Conservation (phyloP, 2,888 invertebrate species). For the Athrips mouffetella region DNA sequence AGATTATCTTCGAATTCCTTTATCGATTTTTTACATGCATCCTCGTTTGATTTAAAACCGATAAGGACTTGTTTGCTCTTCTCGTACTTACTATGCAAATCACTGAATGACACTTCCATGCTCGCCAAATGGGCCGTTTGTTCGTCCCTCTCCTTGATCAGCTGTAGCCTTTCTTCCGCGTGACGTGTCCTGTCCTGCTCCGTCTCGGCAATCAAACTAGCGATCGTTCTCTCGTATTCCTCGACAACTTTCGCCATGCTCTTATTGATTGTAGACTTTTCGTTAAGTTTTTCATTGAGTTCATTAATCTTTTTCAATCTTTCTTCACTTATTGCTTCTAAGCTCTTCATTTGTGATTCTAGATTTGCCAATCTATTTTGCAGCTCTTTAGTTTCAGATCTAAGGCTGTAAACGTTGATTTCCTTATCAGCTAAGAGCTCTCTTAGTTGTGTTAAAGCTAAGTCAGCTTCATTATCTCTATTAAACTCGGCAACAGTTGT, state of each 20-base stretch:
- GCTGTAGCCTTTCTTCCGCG: constrained; percentile 70
- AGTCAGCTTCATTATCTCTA: constrained; percentile 55
- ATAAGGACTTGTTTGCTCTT: constrained; percentile 80
- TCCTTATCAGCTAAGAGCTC: constrained; percentile 77
- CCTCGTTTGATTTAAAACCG: constrained; percentile 80
- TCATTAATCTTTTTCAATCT: constrained; percentile 58
- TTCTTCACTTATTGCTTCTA: constrained; percentile 52
- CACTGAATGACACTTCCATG: constrained; percentile 81
- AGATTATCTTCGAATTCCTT: constrained; percentile 84
- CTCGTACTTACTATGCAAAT: constrained; percentile 81
- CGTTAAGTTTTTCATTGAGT: constrained; percentile 54
- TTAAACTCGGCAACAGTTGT: constrained; percentile 37
- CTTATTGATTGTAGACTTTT: constrained; percentile 68
- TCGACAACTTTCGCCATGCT: constrained; percentile 83
- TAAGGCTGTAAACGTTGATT: constrained; percentile 69
- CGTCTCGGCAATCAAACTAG: constrained; percentile 84
- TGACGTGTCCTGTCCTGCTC: constrained; percentile 81
- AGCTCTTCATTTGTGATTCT: constrained; percentile 56
- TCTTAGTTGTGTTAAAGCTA: constrained; percentile 62
- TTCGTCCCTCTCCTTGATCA: constrained; percentile 79
- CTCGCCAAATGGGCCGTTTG: constrained; percentile 80
- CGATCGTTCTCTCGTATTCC: constrained; percentile 88
- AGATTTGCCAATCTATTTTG: constrained; percentile 61
- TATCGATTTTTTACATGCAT: constrained; percentile 82
- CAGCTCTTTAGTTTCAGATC: constrained; percentile 67